These are phyloP conservation scores for Aricia agestis DNA, from an alignment of 1,140 invertebrate genomes.

Conservation along the genomic window DNA sequence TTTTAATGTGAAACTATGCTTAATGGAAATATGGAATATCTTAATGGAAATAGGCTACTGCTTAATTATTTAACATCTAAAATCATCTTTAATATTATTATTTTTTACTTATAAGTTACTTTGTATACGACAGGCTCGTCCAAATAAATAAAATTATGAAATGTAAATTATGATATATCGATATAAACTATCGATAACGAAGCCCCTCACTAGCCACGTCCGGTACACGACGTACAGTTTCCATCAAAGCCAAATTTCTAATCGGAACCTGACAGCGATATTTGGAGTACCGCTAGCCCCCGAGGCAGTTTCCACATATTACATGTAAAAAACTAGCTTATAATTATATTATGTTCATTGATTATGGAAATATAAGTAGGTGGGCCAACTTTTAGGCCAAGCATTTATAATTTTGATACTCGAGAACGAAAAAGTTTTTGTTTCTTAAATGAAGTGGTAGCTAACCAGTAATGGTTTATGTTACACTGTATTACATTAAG, in stretches of 20 bases:
- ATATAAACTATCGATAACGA: neutral
- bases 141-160: no score
- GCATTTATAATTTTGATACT: no score
- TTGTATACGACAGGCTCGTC: no score
- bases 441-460: no score
- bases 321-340: constrained; percentile 10
- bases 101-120: no score
- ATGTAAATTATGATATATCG: neutral
- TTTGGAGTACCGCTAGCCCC: constrained; percentile 51
- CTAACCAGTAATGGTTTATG: neutral
- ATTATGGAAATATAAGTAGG: constrained; percentile 1
- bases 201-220: constrained; percentile 5
- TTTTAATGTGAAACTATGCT: no score
- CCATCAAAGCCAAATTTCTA: constrained; percentile 51
- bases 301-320: constrained; percentile 23
- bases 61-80: no score
- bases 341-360: constrained; percentile 4
- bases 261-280: constrained; percentile 46
- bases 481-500: no score
- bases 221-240: constrained; percentile 20
- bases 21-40: no score
- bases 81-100: no score
- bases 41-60: no score
- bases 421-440: no score
- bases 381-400: neutral